phyloP scores from a whole-genome alignment of 2,113 vertebrate genomes.

The rat (Rattus norvegicus) region GRCr8 NC_086020.1:66881001-66881500 shows the following conservation, averaged over 20 bases:
- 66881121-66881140: not conserved
- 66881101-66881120: not conserved
- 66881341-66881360: too few species aligned
- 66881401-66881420: not conserved
- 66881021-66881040: not conserved
- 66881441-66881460: too few species aligned
- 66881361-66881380: not conserved
- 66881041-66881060: not conserved
- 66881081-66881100: not conserved
- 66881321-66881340: not conserved
- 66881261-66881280: not conserved
- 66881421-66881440: too few species aligned
- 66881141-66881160: not conserved
- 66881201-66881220: not conserved
- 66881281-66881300: rapidly evolving
- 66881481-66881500: too few species aligned
- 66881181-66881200: not conserved
- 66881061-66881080: not conserved
- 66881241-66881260: not conserved
- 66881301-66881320: too few species aligned
- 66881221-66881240: not conserved
- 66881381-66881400: not conserved
- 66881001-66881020: not conserved
- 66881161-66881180: not conserved
- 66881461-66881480: too few species aligned